Evolutionary conservation across 2,888 invertebrate genomes (phyloP), one percentile per base, ranked within the genome.

Genomic region (Oscheius sp.): DNA sequence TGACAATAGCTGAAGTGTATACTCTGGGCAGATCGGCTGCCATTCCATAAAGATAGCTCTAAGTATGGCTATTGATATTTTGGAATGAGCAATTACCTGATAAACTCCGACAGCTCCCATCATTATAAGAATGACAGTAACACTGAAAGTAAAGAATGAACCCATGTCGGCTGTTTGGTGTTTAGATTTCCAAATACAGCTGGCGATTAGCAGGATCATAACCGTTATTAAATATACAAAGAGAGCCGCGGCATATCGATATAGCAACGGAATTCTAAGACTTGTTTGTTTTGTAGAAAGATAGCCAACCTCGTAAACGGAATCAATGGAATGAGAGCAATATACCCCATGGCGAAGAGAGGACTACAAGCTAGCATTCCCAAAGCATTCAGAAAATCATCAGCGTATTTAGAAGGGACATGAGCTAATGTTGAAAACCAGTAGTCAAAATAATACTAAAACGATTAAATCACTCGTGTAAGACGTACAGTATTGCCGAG

Each of bases 361-460:
- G 72, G 72, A 72, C 43, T 72, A 46, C 72, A 72, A 21, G 72
- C 72, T 13, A 55, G 13, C 43, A 56, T 45, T 13, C 72, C 72
- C 25, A 72, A 21, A 27, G 64, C 46, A n/a, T 66, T 45, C 13
- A 72, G 41, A 25, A 72, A 72, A n/a, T 72, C 46, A 5, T 16
- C 23, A 6, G 35, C 72, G 27, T 53, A 66, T 1, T 41, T 21
- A 21, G 21, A 13, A 0, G 72, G 72, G 13, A 72, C 41, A 41
- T 72, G 66, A 23, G 16, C 12, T 12, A 27, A 18, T 29, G 46
- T 63, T 0, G 72, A 72, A 21, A 66, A 72, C 72, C 72, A 72
- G 43, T 66, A 72, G 45, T 64, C 59, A 41, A 72, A 72, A 41
- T 72, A 72, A 49, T 66, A 72, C 72, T 72, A 43, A 41, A 70